Percentiles rank a stretch among this genome's conserved stretches.
phyloP scores from a whole-genome alignment of 2,113 vertebrate species.

The Nothobranchius furzeri region DNA sequence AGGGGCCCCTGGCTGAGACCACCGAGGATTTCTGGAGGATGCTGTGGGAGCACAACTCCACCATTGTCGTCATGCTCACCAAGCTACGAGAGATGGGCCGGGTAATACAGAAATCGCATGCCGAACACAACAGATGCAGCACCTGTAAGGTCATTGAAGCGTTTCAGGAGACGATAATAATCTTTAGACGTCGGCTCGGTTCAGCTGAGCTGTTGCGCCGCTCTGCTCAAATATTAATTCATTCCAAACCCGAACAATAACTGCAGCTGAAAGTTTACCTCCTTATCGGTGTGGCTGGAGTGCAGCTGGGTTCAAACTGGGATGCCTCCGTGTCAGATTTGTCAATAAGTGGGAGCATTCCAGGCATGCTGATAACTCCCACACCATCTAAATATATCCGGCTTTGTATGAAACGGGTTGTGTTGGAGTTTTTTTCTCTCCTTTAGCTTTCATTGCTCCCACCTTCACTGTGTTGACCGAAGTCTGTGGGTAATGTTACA shows the following conservation, averaged over 20 bases:
- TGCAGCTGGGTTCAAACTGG: slow-evolving; percentile 6
- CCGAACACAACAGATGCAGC: slow-evolving; percentile 1
- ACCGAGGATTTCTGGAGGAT: slow-evolving; percentile 98
- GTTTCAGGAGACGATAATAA: slow-evolving; percentile 8
- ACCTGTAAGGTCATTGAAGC: slow-evolving; percentile 5
- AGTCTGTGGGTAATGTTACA: not conserved
- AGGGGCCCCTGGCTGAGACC: slow-evolving; percentile 94
- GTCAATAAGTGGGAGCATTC: slow-evolving; percentile 24
- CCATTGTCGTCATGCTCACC: slow-evolving; percentile 97
- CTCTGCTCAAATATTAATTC: slow-evolving; percentile 50
- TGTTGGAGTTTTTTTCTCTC: not conserved
- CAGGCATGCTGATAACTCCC: slow-evolving; percentile 17
- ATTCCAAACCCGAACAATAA: slow-evolving; percentile 36
- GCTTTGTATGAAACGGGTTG: not conserved
- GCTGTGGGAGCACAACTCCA: slow-evolving; percentile 98
- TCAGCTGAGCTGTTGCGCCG: slow-evolving; percentile 8
- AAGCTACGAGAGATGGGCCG: slow-evolving; percentile 96
- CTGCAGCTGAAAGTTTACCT: slow-evolving; percentile 25
- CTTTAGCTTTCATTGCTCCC: not conserved
- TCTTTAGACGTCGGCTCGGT: not conserved
- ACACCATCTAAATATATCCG: not conserved
- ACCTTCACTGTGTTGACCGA: not conserved
- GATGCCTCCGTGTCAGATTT: not conserved
- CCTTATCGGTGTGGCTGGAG: slow-evolving; percentile 20
- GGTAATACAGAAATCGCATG: slow-evolving; percentile 70